Evolutionary conservation across 2,888 invertebrate genomes (phyloP), one percentile per base, ranked within the genome.

Genomic region (Ferrisia virgata): DNA sequence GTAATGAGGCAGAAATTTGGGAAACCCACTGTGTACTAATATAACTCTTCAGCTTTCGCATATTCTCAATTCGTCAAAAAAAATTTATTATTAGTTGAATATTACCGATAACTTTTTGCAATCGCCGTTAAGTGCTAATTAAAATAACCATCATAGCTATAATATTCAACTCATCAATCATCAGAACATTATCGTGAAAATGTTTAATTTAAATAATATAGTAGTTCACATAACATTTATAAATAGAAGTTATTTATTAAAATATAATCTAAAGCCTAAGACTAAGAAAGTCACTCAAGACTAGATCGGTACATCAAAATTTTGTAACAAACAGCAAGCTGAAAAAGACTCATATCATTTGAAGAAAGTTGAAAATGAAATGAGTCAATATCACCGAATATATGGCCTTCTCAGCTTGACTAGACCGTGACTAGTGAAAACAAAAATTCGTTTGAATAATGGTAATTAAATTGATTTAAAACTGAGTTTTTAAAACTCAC

Each of bases 401-500:
- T n/a, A n/a, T n/a, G n/a, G n/a, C 9, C 8, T 36, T 11, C 28
- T 76, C 15, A 11, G 72, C 72, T 76, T 76, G 72, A 76, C 72
- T 76, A 76, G 72, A 76, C 36, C 18, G 9, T 76, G 72, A 76
- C 72, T 76, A 76, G 72, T 36, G n/a, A 33, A 15, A 36, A 76
- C 15, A 28, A 76, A 53, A 53, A 15, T n/a, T 43, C 28, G 31
- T 69, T 31, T 76, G 11, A 36, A 9, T 58, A n/a, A n/a, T 76
- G 36, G 72, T 76, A 76, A 76, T 36, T 18, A 76, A 36, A 28
- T 53, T 4, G 22, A 22, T 22, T 8, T 9, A 22, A 53, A 53
- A 22, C 22, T 53, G 13, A n/a, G n/a, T 43, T 53, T 22, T 9
- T 22, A 8, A 53, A 40, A 53, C 18, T 11, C 6, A 53, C 6